Percentiles rank a stretch among this genome's conserved stretches.
phyloP scores from a whole-genome alignment of 2,113 vertebrate species.

The Cyprinodon brontotheroides region DNA sequence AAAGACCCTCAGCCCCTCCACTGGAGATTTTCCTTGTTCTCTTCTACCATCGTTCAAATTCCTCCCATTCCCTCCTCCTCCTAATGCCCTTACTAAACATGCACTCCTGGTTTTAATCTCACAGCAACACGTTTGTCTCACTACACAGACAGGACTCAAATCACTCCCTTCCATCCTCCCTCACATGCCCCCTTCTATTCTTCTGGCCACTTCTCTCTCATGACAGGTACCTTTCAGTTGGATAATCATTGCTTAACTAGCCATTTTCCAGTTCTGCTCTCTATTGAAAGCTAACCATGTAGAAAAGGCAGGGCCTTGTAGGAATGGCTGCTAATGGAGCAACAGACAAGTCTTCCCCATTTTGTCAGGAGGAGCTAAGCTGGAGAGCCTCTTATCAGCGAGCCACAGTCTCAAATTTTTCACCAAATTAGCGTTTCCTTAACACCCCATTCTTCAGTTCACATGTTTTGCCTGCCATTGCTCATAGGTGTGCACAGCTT shows the following conservation, averaged over 20 bases:
- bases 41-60: conserved; percentile 26
- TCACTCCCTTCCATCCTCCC: conserved; percentile 82
- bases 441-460: conserved; percentile 39
- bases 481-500: conserved; percentile 41
- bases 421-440: conserved; percentile 68
- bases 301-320: conserved; percentile 82
- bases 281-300: conserved; percentile 87
- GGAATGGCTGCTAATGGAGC: conserved; percentile 88
- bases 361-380: conserved; percentile 71
- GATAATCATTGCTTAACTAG: conserved; percentile 86
- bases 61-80: conserved; percentile 3
- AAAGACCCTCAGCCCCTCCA: background rate
- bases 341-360: conserved; percentile 85
- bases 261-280: conserved; percentile 87
- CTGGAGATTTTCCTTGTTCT: conserved; percentile 14
- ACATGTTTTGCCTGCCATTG: conserved; percentile 15
- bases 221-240: conserved; percentile 97
- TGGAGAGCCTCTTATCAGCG: conserved; percentile 85
- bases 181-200: conserved; percentile 39
- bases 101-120: conserved; percentile 85
- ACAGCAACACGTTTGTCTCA: conserved; percentile 85
- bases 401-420: conserved; percentile 82
- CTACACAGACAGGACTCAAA: conserved; percentile 85
- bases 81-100: conserved; percentile 84
- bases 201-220: conserved; percentile 80